These are phyloP conservation scores for Cryptotis parvus DNA, from an alignment of 2,113 vertebrate species.

Conservation along the genomic window DNA sequence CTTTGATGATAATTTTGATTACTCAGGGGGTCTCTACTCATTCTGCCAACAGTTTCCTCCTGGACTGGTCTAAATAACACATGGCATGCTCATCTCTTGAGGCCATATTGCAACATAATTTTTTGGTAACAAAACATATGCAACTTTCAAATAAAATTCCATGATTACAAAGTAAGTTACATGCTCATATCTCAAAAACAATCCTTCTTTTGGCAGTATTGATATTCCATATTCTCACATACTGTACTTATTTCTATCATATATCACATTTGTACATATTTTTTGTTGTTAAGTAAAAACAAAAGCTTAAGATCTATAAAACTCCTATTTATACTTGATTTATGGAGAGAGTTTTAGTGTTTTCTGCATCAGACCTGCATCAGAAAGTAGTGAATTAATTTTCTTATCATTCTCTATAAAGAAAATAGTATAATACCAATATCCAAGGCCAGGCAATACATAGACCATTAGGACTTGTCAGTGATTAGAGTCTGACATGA, in stretches of 20 bases:
- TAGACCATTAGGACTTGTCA: no score
- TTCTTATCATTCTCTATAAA: no score
- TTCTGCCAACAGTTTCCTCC: slow-evolving; percentile 34
- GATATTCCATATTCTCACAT: not conserved
- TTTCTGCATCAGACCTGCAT: not conserved
- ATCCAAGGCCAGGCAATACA: no score
- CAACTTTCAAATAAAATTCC: slow-evolving; percentile 36
- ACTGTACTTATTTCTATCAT: slow-evolving; percentile 6
- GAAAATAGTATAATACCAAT: no score
- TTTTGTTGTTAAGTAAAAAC: slow-evolving; percentile 11
- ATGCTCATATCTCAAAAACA: slow-evolving; percentile 39
- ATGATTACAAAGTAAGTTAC: slow-evolving; percentile 23
- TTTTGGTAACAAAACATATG: slow-evolving; percentile 25
- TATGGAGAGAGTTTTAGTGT: not conserved
- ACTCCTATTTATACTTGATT: slow-evolving; percentile 32
- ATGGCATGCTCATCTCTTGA: slow-evolving; percentile 11
- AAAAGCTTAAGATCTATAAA: slow-evolving; percentile 48
- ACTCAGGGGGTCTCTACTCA: not conserved
- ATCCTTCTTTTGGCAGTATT: slow-evolving; percentile 20
- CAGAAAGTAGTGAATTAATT: not conserved
- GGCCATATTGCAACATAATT: not conserved
- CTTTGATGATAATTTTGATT: slow-evolving; percentile 50
- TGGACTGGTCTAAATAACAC: slow-evolving; percentile 38
- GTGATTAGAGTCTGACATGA: no score
- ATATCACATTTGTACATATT: slow-evolving; percentile 10